Evolutionary conservation across 2,797 vertebrate genomes (phyloP).

Genomic region (Sebastes oblongus): DNA sequence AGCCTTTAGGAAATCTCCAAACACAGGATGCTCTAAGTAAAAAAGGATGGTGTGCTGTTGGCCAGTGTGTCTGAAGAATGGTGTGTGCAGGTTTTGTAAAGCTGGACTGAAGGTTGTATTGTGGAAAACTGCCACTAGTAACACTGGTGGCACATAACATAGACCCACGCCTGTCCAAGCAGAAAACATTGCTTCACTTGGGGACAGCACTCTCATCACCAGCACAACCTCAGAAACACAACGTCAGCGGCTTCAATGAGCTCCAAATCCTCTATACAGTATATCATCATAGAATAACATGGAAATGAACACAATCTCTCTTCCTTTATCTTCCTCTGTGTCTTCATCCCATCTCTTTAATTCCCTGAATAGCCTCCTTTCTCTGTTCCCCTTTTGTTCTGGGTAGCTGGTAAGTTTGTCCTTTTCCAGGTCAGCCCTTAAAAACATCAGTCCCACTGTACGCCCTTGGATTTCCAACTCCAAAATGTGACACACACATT

Average conservation of each 20-base stretch:
- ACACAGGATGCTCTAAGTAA: conserved; percentile 2
- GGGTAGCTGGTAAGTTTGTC: background rate
- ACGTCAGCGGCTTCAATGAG: conserved; percentile 1
- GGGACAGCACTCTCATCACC: conserved; percentile 42
- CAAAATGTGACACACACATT: background rate
- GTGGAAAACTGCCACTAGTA: conserved; percentile 45
- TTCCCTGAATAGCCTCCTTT: background rate
- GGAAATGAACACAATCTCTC: background rate
- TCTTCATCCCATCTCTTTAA: background rate
- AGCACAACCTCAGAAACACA: conserved; percentile 14
- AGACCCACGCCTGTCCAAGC: conserved; percentile 56
- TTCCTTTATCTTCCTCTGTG: background rate
- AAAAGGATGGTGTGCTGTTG: background rate
- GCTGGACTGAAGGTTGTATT: conserved; percentile 52
- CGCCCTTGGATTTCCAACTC: conserved; percentile 14
- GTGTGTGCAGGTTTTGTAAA: conserved; percentile 13
- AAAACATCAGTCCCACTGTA: background rate
- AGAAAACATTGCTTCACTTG: conserved; percentile 67
- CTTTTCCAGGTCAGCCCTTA: background rate
- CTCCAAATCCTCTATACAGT: background rate
- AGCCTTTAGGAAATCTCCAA: conserved; percentile 9
- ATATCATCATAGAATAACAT: background rate
- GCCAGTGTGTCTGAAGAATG: background rate
- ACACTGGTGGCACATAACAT: conserved; percentile 22
- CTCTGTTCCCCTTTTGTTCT: background rate